Base-by-base conservation (phyloP, 53 echinoderm and acorn worm species). In the Zoroaster sp. region DNA sequence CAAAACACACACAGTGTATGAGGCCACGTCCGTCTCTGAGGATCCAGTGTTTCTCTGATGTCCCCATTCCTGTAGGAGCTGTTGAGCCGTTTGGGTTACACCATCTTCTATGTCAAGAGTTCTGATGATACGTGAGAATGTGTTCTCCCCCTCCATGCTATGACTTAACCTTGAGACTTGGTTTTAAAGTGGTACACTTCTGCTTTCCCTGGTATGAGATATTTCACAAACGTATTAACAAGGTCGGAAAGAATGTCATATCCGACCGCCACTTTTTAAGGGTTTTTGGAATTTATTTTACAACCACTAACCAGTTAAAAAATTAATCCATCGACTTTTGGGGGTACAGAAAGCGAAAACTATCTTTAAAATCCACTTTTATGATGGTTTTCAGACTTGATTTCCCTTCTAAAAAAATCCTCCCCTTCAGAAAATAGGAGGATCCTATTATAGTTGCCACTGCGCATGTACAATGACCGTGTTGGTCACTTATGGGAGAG, bases 21-120 rank as follows among this genome's bases (percentile, higher is more conserved):
- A 92, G 75, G 88, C 91, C 92, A 88, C 95, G 90, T 12, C 95
- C 79, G 72, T 90, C 70, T 72, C 85, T 94, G 28, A 93, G 92
- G 93, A 69, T 86, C 90, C n/a, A 0, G 35, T 6, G 2, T 18
- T n/a, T 40, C 41, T 46, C 53, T 33, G 28, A 18, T 12, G 13
- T 17, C 51, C 43, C 85, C 72, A 85, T 9, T 68, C 17, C 35
- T 85, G 85, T 7, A 71, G 14, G 36, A 85, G 85, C 37, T 70
- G 34, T 30, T 49, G 70, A n/a, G 85, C 85, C 6, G 72, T 70
- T 35, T 85, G 46, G 15, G 52, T 37, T 7, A 85, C 4, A 5
- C 21, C 70, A 10, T 25, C 10, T 9, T 59, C 63, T 0, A 59
- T 59, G 63, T 28, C 63, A 21, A 59, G 30, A 28, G 10, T 4